Evolutionary conservation across 2,113 vertebrate species (phyloP).

Genomic region (Oenanthe melanoleuca): DNA sequence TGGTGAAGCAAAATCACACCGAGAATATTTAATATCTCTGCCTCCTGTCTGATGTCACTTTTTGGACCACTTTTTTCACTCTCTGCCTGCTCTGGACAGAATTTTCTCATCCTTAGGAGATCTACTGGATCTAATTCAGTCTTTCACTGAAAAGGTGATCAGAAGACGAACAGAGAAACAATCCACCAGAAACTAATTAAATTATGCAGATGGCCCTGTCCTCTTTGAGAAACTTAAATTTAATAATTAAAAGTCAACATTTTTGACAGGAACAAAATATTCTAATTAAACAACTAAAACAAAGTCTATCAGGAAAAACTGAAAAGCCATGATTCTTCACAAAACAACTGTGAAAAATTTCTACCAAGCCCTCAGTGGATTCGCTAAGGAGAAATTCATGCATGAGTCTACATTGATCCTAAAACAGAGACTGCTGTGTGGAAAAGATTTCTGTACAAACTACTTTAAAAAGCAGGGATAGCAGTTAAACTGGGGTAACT

Average conservation of each 20-base stretch:
- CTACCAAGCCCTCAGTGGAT: not conserved
- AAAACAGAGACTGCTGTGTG: not conserved
- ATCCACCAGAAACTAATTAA: not conserved
- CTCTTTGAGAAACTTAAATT: not conserved
- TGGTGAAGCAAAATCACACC: accelerated
- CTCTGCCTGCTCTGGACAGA: not conserved
- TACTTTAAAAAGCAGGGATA: not conserved
- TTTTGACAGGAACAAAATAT: not conserved
- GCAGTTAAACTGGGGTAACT: not conserved
- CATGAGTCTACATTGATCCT: not conserved
- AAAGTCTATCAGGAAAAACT: not conserved
- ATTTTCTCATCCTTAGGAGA: not conserved
- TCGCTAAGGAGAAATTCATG: not conserved
- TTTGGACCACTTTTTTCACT: not conserved
- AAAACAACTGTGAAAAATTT: not conserved
- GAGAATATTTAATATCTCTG: not conserved
- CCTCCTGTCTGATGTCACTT: not conserved
- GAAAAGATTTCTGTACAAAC: not conserved
- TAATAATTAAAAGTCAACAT: not conserved
- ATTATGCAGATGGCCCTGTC: not conserved
- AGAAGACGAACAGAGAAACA: not conserved
- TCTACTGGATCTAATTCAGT: not conserved
- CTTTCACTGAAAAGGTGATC: not conserved
- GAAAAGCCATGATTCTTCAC: not conserved
- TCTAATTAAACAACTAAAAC: not conserved